Evolutionary conservation across 2,797 vertebrate species (phyloP).

Genomic region (Echeneis naucrates): DNA sequence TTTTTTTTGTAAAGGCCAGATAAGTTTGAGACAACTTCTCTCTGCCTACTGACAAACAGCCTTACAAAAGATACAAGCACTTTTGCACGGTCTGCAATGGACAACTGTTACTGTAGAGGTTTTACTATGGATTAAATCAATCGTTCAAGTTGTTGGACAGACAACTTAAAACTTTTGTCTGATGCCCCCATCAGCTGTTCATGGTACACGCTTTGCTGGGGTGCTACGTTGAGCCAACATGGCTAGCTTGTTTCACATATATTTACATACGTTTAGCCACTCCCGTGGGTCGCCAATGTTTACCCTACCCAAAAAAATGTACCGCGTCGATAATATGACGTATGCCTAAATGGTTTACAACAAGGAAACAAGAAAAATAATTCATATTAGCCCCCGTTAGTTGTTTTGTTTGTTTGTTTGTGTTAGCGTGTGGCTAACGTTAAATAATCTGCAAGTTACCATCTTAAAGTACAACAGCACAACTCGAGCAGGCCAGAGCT

Average conservation of each 20-base stretch:
- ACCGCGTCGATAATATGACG: rapidly evolving
- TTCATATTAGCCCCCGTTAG: too few species aligned
- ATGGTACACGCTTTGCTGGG: neutral
- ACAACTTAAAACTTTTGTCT: neutral
- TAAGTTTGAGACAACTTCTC: neutral
- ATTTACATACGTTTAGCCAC: neutral
- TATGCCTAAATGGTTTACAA: rapidly evolving
- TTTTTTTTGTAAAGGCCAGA: neutral
- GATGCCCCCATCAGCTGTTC: neutral
- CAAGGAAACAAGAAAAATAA: neutral
- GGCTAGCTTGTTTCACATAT: slow-evolving; percentile 2
- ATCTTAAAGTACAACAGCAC: slow-evolving; percentile 25
- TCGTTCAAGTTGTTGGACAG: neutral
- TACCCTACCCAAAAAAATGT: rapidly evolving
- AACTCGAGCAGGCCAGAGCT: slow-evolving; percentile 27
- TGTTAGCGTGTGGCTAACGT: neutral
- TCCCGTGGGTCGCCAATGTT: neutral
- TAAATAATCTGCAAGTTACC: neutral
- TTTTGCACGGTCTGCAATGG: neutral
- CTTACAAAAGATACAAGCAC: neutral
- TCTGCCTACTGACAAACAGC: neutral
- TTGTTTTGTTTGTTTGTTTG: too few species aligned
- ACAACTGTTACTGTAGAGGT: neutral
- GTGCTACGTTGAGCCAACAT: slow-evolving; percentile 6
- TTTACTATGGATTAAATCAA: neutral